Evolutionary conservation across 2,888 invertebrate species (phyloP).

Genomic region (Phragmatobia fuliginosa): DNA sequence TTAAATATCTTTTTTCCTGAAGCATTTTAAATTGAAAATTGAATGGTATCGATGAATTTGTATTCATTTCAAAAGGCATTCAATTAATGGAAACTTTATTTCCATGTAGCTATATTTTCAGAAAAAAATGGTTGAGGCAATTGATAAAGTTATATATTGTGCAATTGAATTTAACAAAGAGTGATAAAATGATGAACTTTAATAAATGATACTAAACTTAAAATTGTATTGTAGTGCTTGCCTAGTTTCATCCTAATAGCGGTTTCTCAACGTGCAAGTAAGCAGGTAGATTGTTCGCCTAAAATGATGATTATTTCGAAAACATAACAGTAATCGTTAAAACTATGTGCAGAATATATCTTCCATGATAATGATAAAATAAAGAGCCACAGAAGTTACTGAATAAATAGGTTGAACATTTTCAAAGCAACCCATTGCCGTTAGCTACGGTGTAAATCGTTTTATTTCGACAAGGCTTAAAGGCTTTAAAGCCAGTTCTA

Average conservation of each 20-base stretch:
- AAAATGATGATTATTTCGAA: background rate
- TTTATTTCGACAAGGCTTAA: background rate
- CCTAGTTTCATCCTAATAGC: background rate
- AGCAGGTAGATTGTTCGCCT: background rate
- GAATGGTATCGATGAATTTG: constrained; percentile 21
- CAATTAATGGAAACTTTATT: constrained; percentile 5
- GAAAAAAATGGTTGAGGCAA: background rate
- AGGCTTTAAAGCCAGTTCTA: background rate
- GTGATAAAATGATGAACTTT: background rate
- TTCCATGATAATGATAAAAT: background rate
- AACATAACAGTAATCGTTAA: background rate
- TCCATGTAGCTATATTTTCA: background rate
- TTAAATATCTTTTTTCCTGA: constrained; percentile 23
- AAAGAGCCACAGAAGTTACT: background rate
- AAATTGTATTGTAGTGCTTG: background rate
- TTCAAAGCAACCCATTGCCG: background rate
- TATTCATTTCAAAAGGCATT: constrained; percentile 28
- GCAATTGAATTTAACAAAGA: background rate
- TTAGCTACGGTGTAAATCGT: background rate
- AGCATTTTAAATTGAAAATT: constrained; percentile 30
- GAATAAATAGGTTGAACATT: background rate
- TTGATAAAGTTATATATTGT: background rate
- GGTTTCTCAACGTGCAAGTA: background rate
- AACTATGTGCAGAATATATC: background rate
- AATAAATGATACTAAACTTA: too few species aligned